Evolutionary conservation across 2,797 vertebrate genomes (phyloP).

Genomic region (Melanotaenia boesemani): DNA sequence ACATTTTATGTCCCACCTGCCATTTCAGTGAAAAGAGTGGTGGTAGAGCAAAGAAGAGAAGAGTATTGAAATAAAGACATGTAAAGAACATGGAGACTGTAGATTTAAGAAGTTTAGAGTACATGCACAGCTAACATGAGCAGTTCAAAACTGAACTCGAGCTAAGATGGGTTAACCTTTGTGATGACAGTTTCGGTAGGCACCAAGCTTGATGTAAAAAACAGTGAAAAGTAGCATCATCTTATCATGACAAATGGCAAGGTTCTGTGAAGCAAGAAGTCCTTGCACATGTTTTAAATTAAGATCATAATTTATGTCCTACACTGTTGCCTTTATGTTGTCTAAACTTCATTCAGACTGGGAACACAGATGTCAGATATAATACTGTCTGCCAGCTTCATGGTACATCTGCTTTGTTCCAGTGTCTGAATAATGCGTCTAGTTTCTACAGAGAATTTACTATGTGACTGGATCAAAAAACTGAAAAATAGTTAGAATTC

Average conservation of each 20-base stretch:
- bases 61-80: slow-evolving; percentile 39
- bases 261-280: not conserved
- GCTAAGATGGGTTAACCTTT: slow-evolving; percentile 38
- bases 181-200: slow-evolving; percentile 22
- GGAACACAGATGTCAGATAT: not conserved
- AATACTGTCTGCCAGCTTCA: not conserved
- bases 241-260: not conserved
- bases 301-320: not conserved
- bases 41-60: slow-evolving; percentile 8
- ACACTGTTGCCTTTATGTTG: not conserved
- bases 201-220: slow-evolving; percentile 30
- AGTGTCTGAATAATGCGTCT: no score
- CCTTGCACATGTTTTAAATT: not conserved
- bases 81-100: slow-evolving; percentile 27
- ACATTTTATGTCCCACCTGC: slow-evolving; percentile 77
- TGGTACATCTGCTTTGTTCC: not conserved
- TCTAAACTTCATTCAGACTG: not conserved
- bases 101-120: slow-evolving; percentile 8
- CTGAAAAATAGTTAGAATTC: no score
- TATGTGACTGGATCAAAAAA: no score
- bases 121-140: slow-evolving; percentile 41
- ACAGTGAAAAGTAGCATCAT: slow-evolving; percentile 42
- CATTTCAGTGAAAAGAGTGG: slow-evolving; percentile 60
- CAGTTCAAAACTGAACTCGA: slow-evolving; percentile 30
- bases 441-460: no score